phyloP scores from a whole-genome alignment of 2,113 vertebrate species.

The Chrysochloris asiatica region DNA sequence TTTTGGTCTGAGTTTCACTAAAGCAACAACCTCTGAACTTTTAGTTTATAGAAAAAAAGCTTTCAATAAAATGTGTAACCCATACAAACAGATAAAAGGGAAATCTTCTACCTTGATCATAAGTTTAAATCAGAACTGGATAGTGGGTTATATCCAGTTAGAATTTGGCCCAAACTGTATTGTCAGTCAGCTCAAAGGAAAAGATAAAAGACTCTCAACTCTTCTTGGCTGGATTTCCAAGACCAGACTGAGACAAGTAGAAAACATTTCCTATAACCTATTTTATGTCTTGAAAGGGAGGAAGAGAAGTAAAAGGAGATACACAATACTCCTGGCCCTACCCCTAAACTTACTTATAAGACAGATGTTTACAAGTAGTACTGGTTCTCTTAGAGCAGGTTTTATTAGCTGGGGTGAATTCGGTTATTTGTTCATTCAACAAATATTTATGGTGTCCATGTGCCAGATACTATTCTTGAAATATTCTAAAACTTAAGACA shows the following conservation, averaged over 20 bases:
- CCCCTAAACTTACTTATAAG: neutral
- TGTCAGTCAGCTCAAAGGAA: neutral
- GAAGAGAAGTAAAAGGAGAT: neutral
- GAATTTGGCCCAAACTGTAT: neutral
- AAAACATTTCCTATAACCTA: neutral
- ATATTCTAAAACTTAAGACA: slow-evolving; percentile 15
- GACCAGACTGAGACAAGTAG: neutral
- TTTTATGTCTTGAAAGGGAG: neutral
- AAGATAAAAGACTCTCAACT: neutral
- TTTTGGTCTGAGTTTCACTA: slow-evolving; percentile 25
- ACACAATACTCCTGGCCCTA: neutral
- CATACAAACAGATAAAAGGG: slow-evolving; percentile 6
- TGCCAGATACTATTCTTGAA: slow-evolving; percentile 37
- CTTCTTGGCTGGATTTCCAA: neutral
- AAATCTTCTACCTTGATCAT: neutral
- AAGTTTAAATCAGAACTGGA: neutral
- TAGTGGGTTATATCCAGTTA: neutral
- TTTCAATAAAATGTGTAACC: slow-evolving; percentile 31
- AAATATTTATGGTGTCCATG: slow-evolving; percentile 4
- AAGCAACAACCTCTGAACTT: slow-evolving; percentile 32
- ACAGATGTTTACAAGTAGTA: neutral
- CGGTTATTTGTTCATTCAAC: slow-evolving; percentile 6
- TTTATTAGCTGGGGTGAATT: slow-evolving; percentile 6
- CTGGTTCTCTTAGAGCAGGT: neutral
- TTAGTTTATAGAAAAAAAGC: slow-evolving; percentile 12